Evolutionary conservation across 2,113 vertebrate species (phyloP).

Genomic region (Syngnathus typhle): DNA sequence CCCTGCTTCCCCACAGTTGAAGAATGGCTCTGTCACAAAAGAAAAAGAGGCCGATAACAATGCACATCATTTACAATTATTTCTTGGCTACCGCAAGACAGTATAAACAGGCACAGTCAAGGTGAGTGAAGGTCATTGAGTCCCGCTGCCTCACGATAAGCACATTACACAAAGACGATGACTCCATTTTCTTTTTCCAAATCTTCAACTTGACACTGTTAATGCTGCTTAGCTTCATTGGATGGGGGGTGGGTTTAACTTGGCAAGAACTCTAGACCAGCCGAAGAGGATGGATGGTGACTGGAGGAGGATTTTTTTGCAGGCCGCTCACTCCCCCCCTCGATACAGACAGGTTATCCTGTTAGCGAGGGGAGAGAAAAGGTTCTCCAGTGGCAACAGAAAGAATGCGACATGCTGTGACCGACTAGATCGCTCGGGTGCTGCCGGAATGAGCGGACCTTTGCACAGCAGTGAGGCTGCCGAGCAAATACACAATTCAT

Average conservation of each 20-base stretch:
- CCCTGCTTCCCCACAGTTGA: slow-evolving; percentile 34
- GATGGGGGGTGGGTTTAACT: neutral
- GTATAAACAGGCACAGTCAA: slow-evolving; percentile 13
- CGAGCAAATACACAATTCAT: slow-evolving; percentile 60
- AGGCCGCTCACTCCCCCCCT: slow-evolving; percentile 31
- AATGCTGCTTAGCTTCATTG: slow-evolving; percentile 2
- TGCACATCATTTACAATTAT: slow-evolving; percentile 49
- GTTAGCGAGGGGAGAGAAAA: slow-evolving; percentile 59
- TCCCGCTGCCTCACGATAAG: slow-evolving; percentile 1
- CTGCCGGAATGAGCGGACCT: slow-evolving; percentile 57
- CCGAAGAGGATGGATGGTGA: slow-evolving; percentile 42
- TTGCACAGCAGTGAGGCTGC: slow-evolving; percentile 44
- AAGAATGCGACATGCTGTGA: slow-evolving; percentile 72
- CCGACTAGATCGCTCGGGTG: slow-evolving; percentile 47
- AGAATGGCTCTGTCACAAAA: slow-evolving; percentile 60
- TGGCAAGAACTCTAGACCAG: neutral
- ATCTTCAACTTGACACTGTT: neutral
- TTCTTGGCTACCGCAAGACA: slow-evolving; percentile 36
- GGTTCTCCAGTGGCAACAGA: slow-evolving; percentile 72
- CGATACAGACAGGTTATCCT: slow-evolving; percentile 61
- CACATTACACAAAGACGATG: neutral
- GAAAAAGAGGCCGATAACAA: slow-evolving; percentile 46
- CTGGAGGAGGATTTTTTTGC: slow-evolving; percentile 55
- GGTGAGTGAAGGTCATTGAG: slow-evolving; percentile 6
- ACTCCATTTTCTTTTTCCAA: slow-evolving; percentile 7